Percentiles rank a stretch among this genome's conserved stretches.
Evolutionary conservation across 2,797 vertebrate genomes (phyloP).

Genomic region (Pangasius macronema): DNA sequence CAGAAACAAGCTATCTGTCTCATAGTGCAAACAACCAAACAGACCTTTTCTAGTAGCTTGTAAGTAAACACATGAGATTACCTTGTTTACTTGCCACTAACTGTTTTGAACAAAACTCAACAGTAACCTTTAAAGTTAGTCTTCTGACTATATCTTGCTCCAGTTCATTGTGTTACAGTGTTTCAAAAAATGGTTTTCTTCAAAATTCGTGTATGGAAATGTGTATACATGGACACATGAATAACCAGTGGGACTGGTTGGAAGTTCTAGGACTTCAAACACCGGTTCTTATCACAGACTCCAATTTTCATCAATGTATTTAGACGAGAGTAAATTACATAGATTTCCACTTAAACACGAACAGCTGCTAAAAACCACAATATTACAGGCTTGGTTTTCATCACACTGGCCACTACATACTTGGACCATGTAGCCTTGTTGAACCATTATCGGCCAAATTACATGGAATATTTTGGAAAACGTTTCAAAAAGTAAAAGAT

Average conservation of each 20-base stretch:
- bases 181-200: background rate
- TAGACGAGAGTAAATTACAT: no score
- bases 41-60: background rate
- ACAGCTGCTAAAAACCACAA: background rate
- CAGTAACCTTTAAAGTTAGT: background rate
- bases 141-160: background rate
- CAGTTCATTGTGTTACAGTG: background rate
- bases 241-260: background rate
- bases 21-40: background rate
- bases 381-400: constrained; percentile 1
- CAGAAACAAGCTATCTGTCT: background rate
- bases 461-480: background rate
- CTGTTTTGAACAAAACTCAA: background rate
- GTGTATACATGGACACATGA: background rate
- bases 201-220: background rate
- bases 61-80: background rate
- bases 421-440: background rate
- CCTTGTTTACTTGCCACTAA: background rate
- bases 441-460: background rate
- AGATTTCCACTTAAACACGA: background rate
- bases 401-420: background rate
- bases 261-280: no score
- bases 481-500: background rate
- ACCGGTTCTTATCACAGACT: no score
- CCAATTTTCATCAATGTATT: no score